These are phyloP conservation scores for Actinopyga echinites DNA, from an alignment of 53 echinoderm and acorn worm genomes.

Conservation along the genomic window DNA sequence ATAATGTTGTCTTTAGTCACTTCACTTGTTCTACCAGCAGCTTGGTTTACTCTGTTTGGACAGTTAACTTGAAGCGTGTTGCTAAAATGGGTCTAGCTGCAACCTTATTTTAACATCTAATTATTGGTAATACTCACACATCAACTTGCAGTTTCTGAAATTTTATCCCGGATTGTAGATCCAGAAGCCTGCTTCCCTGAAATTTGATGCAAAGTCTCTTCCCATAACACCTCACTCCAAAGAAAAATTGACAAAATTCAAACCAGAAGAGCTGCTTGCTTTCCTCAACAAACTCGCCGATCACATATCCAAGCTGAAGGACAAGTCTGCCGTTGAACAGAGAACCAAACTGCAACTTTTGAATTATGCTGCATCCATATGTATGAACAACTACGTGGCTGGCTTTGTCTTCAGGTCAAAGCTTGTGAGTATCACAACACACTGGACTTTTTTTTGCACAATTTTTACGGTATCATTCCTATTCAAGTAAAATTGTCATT, in stretches of 20 bases:
- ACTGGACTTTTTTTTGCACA: neutral
- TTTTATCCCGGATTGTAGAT: constrained; percentile 56
- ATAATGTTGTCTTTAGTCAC: too few species aligned
- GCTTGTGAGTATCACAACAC: constrained; percentile 64
- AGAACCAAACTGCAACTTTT: constrained; percentile 82
- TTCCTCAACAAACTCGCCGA: constrained; percentile 71
- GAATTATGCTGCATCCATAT: constrained; percentile 79
- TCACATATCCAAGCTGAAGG: constrained; percentile 69
- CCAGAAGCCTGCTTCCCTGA: constrained; percentile 83
- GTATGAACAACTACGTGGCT: constrained; percentile 58
- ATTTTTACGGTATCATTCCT: neutral
- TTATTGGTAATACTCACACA: too few species aligned
- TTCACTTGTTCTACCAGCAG: too few species aligned
- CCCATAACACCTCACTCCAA: constrained; percentile 63
- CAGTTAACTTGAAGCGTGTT: too few species aligned
- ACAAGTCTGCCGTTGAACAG: constrained; percentile 85
- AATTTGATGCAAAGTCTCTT: constrained; percentile 79
- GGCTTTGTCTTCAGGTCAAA: constrained; percentile 64
- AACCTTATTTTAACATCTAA: too few species aligned
- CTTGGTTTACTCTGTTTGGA: too few species aligned
- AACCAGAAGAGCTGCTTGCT: constrained; percentile 36
- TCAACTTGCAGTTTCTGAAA: too few species aligned
- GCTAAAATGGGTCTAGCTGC: too few species aligned
- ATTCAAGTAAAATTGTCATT: too few species aligned
- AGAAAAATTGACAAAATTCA: constrained; percentile 76